These are phyloP conservation scores for Tragelaphus scriptus DNA, from an alignment of 2,113 vertebrate genomes.

Conservation along the genomic window DNA sequence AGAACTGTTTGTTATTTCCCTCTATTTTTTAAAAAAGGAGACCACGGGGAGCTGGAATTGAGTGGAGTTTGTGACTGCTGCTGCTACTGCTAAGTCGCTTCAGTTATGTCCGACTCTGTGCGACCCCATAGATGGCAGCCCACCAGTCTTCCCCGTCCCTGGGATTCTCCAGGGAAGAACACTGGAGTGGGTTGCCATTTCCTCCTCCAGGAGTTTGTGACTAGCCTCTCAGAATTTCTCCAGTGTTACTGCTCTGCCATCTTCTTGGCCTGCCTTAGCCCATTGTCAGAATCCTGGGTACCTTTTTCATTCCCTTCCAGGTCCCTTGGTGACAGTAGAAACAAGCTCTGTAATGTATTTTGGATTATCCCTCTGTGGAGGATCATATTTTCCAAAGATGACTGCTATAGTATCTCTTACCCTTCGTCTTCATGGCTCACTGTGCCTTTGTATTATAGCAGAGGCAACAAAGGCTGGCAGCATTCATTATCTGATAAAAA, in stretches of 20 bases:
- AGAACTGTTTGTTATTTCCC: not conserved
- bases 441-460: not conserved
- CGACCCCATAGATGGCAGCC: too few relatives aligned
- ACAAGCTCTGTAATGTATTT: not conserved
- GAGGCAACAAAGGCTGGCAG: not conserved
- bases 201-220: not conserved
- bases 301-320: not conserved
- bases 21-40: not conserved
- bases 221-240: not conserved
- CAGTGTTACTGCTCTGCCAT: not conserved
- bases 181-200: too few relatives aligned
- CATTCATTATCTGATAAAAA: not conserved
- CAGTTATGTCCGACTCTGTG: too few relatives aligned
- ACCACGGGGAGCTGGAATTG: not conserved
- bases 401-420: not conserved
- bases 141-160: too few relatives aligned
- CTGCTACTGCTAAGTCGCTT: too few relatives aligned
- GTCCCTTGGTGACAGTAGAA: not conserved
- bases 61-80: not conserved
- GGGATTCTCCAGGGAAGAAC: too few relatives aligned
- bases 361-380: not conserved
- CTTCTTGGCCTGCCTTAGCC: not conserved
- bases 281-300: not conserved
- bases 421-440: not conserved
- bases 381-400: not conserved